phyloP scores from a whole-genome alignment of 2,888 invertebrate genomes.

The Epistrophe grossulariae region DNA sequence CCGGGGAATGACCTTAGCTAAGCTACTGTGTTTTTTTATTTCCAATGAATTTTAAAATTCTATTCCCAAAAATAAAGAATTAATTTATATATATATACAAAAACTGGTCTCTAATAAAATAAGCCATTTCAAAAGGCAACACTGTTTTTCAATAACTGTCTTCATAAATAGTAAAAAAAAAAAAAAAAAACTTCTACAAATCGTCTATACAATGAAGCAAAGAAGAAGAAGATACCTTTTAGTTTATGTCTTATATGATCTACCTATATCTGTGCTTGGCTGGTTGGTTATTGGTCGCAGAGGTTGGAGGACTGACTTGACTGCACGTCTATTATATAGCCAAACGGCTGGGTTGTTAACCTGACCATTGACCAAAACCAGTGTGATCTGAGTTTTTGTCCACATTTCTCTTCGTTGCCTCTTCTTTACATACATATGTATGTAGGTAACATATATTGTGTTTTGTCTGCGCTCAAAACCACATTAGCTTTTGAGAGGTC shows the following conservation, averaged over 20 bases:
- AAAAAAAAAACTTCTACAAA: neutral
- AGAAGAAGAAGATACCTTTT: constrained; percentile 39
- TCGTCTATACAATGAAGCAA: constrained; percentile 9
- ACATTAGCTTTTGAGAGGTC: constrained; percentile 16
- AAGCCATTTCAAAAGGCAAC: neutral
- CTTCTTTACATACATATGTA: neutral
- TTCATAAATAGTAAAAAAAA: neutral
- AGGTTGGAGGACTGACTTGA: neutral
- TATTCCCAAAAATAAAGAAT: neutral
- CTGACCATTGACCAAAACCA: constrained; percentile 71
- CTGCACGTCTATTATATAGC: constrained; percentile 33
- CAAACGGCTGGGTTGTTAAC: constrained; percentile 25
- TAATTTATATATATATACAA: neutral
- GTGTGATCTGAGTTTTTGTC: constrained; percentile 13
- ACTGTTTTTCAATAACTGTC: constrained; percentile 12
- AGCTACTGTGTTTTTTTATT: neutral
- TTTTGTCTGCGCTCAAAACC: constrained; percentile 33
- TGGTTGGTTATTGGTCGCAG: neutral
- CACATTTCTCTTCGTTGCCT: neutral
- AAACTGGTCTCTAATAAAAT: neutral
- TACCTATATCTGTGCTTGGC: neutral
- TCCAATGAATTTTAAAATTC: neutral
- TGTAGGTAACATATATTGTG: neutral
- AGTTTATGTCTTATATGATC: constrained; percentile 9
- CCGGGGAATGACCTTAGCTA: neutral